Base-by-base conservation (phyloP, 2,888 invertebrate genomes). In the Erebia palarica region DNA sequence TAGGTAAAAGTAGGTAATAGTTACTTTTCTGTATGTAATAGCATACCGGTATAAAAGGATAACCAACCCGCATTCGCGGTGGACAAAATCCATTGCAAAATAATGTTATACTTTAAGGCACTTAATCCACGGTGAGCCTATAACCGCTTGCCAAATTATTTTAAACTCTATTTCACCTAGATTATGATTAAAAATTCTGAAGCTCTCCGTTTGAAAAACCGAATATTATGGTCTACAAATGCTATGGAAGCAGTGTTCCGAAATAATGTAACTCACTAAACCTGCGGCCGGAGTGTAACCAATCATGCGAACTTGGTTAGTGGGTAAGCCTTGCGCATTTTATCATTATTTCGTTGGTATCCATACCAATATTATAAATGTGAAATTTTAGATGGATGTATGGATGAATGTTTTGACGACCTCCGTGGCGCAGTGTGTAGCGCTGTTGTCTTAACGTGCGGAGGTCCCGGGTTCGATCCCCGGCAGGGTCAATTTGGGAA, bases 241-340 rank as follows among this genome's bases (percentile, higher is more conserved):
- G 53, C 64, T 51, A 68, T 49, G 70, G 49, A 70, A 60, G 63
- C 66, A 67, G 44, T 63, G 70, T 58, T 55, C 64, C 51, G 60
- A 65, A 71, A 75, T 73, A 73, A 73, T 75, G 60, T 67, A 66
- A 67, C 71, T 64, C 70, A 64, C 71, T 73, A 75, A 75, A 75
- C 71, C 70, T 71, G 71, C 61, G 70, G 74, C 69, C 60, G 64
- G 60, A 64, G 66, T 57, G 60, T 71, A 68, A 69, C 73, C 74
- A 68, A 75, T 75, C 71, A 71, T 73, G 69, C 63, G 75, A 57
- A 36, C 42, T 63, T 68, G 68, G 71, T 73, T 73, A 71, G 71
- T 69, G 68, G 68, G 61, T 75, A 71, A 74, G 64, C 69, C 60
- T 51, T 69, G 68, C 55, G 42, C 69, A 71, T 71, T 71, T 69